phyloP scores from a whole-genome alignment of 2,113 vertebrate genomes.

The Actenoides hombroni region DNA sequence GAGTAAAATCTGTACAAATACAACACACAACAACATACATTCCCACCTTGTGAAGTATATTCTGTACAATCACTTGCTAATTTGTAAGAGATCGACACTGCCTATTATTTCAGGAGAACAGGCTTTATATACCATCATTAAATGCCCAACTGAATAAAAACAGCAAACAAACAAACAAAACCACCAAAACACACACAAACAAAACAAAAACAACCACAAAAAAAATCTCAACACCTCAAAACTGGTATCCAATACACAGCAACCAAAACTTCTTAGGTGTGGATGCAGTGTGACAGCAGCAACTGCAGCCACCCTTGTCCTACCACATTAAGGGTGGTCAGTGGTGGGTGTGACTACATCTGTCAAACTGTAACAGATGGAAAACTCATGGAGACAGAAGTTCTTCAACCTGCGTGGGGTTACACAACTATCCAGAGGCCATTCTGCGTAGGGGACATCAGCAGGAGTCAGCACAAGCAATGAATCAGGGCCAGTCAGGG shows the following conservation, averaged over 20 bases:
- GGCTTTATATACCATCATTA: neutral
- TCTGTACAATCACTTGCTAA: neutral
- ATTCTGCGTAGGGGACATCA: neutral
- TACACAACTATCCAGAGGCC: neutral
- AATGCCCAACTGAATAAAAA: neutral
- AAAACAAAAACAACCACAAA: neutral
- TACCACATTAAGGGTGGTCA: neutral
- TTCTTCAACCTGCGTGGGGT: neutral
- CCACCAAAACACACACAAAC: too few relatives aligned
- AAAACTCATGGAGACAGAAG: neutral
- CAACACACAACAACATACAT: neutral
- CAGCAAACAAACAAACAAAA: too few relatives aligned
- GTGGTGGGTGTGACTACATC: fast-evolving
- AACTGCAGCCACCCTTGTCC: neutral
- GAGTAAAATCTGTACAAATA: neutral
- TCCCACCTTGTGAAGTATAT: neutral
- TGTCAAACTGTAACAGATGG: neutral
- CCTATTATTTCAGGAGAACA: neutral
- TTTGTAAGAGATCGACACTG: neutral
- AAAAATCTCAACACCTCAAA: neutral
- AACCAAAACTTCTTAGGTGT: neutral
- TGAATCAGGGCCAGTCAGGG: neutral
- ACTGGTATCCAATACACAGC: neutral
- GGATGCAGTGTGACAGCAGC: neutral
- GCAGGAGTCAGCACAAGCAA: neutral